Percentiles rank a stretch among this genome's conserved stretches.
Conservation (phyloP, 1,140 invertebrate species). For the Parapsyche elsis region DNA sequence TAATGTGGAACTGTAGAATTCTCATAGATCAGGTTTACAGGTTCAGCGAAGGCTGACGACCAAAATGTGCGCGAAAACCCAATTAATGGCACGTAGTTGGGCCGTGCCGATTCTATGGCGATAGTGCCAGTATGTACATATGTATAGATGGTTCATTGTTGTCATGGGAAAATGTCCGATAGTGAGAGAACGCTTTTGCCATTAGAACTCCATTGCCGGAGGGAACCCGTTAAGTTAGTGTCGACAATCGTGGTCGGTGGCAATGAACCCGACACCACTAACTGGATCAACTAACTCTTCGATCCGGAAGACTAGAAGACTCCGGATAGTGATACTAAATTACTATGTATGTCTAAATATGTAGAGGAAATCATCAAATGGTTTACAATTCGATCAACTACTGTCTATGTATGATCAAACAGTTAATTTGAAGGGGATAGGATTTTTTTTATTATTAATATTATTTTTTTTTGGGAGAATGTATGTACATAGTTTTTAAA, state of each 20-base stretch:
- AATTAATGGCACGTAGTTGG: neutral
- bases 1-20: neutral
- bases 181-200: conserved; percentile 7
- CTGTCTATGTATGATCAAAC: too few relatives aligned
- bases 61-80: neutral
- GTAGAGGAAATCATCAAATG: too few relatives aligned
- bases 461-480: too few relatives aligned
- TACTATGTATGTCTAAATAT: too few relatives aligned
- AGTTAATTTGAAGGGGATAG: too few relatives aligned
- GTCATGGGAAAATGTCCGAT: conserved; percentile 26
- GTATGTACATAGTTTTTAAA: too few relatives aligned
- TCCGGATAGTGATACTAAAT: neutral
- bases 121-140: neutral
- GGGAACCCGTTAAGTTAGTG: conserved; percentile 38
- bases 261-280: conserved; percentile 23
- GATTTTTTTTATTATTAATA: too few relatives aligned
- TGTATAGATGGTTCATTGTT: neutral
- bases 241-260: conserved; percentile 8
- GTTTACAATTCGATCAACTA: too few relatives aligned
- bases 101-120: neutral
- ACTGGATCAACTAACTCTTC: conserved; percentile 35
- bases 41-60: neutral
- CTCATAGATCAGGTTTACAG: neutral
- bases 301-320: neutral
- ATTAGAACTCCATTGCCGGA: neutral